Base-by-base conservation (phyloP, 2,113 vertebrate species). In the Rhea americana region DNA sequence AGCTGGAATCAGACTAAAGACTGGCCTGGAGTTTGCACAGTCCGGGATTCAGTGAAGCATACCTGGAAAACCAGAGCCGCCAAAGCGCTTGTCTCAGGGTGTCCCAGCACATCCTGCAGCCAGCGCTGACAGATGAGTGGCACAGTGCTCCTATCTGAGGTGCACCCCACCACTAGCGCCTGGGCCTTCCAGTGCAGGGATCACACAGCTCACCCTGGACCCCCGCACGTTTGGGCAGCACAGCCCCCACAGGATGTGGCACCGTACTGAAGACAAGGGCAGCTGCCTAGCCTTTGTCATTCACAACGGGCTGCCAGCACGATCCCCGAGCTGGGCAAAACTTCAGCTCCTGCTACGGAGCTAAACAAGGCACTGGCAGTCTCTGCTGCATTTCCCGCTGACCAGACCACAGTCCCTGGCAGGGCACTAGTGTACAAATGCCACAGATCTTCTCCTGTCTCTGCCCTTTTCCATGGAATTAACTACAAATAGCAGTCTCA, bases 391-490 rank as follows among this genome's bases (percentile, higher is more conserved):
- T 30, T 87, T 91, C 83, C 58, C 87, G 75, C 35, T 4, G 17
- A 80, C 30, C 20, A 63, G 48, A 12, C 47, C 37, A 48, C 71
- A 68, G 45, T 18, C 37, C 62, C 53, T 86, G 93, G 77, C 88
- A 95, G 66, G 77, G 76, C 79, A 58, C 50, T 94, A 26, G 56
- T 30, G 58, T 76, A 82, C 62, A 84, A 89, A 91, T 72, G 63
- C 80, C 90, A 95, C 45, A 93, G 82, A 75, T 61, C 32, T 90
- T 41, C 26, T 68, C 30, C 48, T 55, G 58, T 48, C 77, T 72
- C 92, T 79, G 67, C 51, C 30, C 41, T 62, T 17, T 79, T 70
- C 66, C 67, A 65, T 0, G 7, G 61, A 90, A 90, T n/a, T 75
- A 53, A 85, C 73, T 55, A 84, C 70, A 79, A 94, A 94, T 53